These are phyloP conservation scores for Sternotherus odoratus DNA, from an alignment of 2,797 vertebrate genomes.

Conservation along the genomic window DNA sequence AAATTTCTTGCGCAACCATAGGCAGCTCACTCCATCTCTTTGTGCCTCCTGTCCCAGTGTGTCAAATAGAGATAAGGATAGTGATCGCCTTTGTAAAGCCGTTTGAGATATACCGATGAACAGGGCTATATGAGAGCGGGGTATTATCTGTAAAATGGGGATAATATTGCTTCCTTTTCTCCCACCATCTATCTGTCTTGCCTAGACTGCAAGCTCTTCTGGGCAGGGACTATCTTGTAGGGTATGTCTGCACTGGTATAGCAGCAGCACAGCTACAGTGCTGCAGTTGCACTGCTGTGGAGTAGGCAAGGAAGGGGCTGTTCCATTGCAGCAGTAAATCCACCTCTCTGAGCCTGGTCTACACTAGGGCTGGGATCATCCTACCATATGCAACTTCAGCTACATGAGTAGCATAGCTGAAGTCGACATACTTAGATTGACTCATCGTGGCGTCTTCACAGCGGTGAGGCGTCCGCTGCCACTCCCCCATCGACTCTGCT, in stretches of 20 bases:
- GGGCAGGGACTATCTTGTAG: not conserved
- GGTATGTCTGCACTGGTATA: not conserved
- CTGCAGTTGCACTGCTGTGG: not conserved
- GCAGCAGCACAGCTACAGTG: not conserved
- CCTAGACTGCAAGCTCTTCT: not conserved
- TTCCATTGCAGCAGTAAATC: not conserved
- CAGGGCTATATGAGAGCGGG: not conserved
- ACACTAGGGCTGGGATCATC: too few species aligned
- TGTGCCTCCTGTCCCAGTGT: not conserved
- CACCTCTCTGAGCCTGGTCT: not conserved
- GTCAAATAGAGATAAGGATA: not conserved
- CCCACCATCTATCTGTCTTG: not conserved
- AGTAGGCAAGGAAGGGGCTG: not conserved
- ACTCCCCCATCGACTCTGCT: too few species aligned
- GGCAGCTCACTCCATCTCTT: not conserved
- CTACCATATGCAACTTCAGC: too few species aligned
- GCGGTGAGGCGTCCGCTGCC: too few species aligned
- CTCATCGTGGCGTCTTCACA: too few species aligned
- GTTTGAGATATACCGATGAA: not conserved
- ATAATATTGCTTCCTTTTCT: not conserved
- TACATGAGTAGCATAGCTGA: too few species aligned
- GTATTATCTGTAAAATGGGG: not conserved
- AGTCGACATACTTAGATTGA: too few species aligned
- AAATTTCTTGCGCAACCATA: not conserved
- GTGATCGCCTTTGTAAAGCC: not conserved